Evolutionary conservation across 2,888 invertebrate species (phyloP).

Genomic region (Orthosia incerta): DNA sequence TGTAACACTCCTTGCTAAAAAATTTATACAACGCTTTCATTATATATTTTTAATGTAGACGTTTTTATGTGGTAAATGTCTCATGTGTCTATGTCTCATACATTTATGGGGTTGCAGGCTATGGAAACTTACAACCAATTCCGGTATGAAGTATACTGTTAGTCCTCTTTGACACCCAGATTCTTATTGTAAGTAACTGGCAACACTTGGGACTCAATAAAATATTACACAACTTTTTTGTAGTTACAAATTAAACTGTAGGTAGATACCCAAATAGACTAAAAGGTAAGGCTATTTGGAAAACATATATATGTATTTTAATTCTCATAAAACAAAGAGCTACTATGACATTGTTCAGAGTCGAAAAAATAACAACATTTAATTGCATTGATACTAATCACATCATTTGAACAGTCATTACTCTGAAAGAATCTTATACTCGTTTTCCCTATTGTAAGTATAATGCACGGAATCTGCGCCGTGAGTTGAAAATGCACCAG

Average conservation of each 20-base stretch:
- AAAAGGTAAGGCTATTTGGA: no score
- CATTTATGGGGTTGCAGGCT: slow-evolving; percentile 83
- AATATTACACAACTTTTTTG: background rate
- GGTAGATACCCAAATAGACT: no score
- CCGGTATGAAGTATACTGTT: slow-evolving; percentile 83
- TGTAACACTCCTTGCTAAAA: background rate
- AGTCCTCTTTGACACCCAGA: slow-evolving; percentile 91
- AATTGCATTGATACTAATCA: no score
- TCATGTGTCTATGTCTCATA: slow-evolving; percentile 84
- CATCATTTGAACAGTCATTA: no score
- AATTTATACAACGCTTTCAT: no score
- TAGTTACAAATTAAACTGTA: background rate
- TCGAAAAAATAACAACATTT: no score
- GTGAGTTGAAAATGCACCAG: no score
- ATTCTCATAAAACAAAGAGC: background rate
- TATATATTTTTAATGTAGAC: no score
- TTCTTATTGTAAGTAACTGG: slow-evolving; percentile 82
- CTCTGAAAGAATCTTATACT: no score
- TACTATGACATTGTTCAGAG: no score
- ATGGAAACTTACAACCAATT: slow-evolving; percentile 82
- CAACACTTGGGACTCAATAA: slow-evolving; percentile 85
- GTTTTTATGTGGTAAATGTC: slow-evolving; percentile 68
- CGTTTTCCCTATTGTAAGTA: no score
- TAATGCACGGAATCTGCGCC: no score
- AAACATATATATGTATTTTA: background rate